These are phyloP conservation scores for Piscicola geometra DNA, from an alignment of 2,888 invertebrate species.

Conservation along the genomic window DNA sequence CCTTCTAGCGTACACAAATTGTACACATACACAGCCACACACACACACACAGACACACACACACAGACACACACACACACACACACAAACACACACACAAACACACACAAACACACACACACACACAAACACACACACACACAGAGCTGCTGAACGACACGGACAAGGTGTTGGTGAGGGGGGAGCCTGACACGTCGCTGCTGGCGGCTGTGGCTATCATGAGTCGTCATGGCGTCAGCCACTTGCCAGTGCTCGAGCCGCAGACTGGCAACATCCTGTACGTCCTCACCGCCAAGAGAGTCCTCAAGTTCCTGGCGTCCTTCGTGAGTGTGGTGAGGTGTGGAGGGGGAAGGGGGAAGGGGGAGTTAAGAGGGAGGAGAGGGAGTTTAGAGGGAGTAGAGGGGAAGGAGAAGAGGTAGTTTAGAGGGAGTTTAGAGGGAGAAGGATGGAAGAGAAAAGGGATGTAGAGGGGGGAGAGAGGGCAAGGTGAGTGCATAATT, in stretches of 20 bases:
- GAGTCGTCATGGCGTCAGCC: constrained; percentile 87
- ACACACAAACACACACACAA: constrained; percentile 9
- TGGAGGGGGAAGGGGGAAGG: background rate
- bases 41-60: background rate
- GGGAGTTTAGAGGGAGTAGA: background rate
- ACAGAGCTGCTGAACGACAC: constrained; percentile 81
- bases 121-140: background rate
- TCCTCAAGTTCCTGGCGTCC: constrained; percentile 92
- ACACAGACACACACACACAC: constrained; percentile 5
- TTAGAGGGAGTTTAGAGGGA: background rate
- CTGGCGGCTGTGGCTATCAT: constrained; percentile 83
- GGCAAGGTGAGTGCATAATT: too few species aligned
- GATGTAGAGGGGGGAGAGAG: too few species aligned
- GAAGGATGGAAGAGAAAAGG: background rate
- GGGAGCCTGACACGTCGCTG: constrained; percentile 76
- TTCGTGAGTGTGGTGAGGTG: constrained; percentile 72
- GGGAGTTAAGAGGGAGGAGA: background rate
- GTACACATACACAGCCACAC: too few species aligned
- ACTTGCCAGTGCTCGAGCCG: constrained; percentile 92
- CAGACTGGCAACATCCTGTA: constrained; percentile 92
- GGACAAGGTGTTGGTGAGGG: constrained; percentile 79
- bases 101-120: constrained; percentile 15
- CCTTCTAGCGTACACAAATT: too few species aligned
- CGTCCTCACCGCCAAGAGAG: constrained; percentile 95
- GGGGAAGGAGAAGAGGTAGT: background rate